Base-by-base conservation (phyloP, 2,888 invertebrate species). In the Drosophila mimica region DNA sequence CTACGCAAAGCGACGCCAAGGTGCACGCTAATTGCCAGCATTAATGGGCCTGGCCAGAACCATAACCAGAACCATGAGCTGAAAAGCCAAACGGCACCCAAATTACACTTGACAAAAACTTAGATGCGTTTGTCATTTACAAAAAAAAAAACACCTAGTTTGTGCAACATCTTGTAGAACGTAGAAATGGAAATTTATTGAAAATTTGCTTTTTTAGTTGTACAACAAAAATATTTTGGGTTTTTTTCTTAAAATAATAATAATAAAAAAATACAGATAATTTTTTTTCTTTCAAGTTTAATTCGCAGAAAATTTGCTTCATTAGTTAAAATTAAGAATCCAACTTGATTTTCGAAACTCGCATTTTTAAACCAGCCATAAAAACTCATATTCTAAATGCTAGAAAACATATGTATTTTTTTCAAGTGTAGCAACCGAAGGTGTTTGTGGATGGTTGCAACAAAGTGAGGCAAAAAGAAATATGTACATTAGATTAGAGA, bases 401-500 rank as follows among this genome's bases (percentile, higher is more conserved):
- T 25, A 25, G 2, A 25, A 25, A 25, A 25, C 40, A 68, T 56
- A 4, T 65, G 51, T 36, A 30, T 65, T 33, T 56, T 46, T 46
- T 25, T 15, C 15, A 25, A 46, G 46, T 46, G 46, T 25, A 25
- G 8, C 15, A 15, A 8, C 1, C 20, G 46, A 15, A 46, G 46
- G 46, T 65, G 40, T 40, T 57, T 20, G 43, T 54, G 38, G 61
- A 25, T 56, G 38, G 46, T 20, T 38, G 66, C 53, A 52, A 28
- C 34, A 36, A 60, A 49, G 17, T 30, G 13, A 38, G 34, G 30
- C 30, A 57, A 40, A 48, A 52, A 54, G 9, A 51, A 56, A 68
- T 72, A 76, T 82, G 69, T 78, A 65, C 75, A 83, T 83, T 83
- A 83, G 83, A 83, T 83, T 83, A 83, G 80, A 78, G 83, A 56